Evolutionary conservation across 2,797 vertebrate species (phyloP).

Genomic region (Chromis chromis): DNA sequence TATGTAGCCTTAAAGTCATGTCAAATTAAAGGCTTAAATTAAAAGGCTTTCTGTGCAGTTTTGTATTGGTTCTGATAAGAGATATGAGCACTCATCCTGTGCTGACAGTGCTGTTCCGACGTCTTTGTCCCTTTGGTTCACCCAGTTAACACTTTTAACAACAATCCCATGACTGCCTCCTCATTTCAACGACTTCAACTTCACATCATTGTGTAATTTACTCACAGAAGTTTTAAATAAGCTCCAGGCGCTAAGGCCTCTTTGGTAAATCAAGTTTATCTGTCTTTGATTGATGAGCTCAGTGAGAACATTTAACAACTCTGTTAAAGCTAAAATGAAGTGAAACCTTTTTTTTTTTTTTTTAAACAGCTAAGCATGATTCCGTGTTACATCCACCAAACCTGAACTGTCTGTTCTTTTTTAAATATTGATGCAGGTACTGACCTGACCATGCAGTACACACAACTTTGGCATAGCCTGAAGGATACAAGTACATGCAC

Average conservation of each 20-base stretch:
- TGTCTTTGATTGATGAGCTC: background rate
- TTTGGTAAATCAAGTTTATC: background rate
- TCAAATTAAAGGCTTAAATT: background rate
- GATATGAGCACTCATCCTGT: background rate
- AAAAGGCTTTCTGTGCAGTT: background rate
- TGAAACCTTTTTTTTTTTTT: no score
- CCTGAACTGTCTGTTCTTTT: background rate
- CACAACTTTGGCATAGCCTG: slow-evolving; percentile 2
- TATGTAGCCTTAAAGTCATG: background rate
- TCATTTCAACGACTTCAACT: background rate
- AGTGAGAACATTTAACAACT: background rate
- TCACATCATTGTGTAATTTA: slow-evolving; percentile 8
- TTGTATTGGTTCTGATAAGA: background rate
- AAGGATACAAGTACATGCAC: background rate
- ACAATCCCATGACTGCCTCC: background rate
- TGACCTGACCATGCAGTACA: background rate
- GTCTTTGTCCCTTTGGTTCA: background rate
- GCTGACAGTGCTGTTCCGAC: background rate
- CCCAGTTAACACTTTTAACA: slow-evolving; percentile 13
- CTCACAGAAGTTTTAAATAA: background rate
- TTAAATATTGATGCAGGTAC: background rate
- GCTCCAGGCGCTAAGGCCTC: background rate
- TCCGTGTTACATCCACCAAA: background rate
- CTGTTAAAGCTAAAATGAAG: background rate
- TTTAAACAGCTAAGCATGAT: background rate